phyloP scores from a whole-genome alignment of 30 jellyfish, hydroid and myxozoan species.

The Catostylus mosaicus region DNA sequence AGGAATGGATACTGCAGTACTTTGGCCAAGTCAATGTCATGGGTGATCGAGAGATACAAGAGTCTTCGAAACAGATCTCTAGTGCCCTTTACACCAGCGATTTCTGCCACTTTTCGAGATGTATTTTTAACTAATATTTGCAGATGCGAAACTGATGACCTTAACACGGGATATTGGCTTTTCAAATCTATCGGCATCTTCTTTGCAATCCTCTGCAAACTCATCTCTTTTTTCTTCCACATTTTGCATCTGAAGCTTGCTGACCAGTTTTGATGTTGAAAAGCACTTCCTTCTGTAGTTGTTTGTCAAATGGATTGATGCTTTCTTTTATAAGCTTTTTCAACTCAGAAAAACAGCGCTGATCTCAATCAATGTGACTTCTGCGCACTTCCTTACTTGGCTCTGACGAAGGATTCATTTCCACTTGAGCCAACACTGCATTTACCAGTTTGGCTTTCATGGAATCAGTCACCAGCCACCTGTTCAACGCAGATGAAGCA shows the following conservation, averaged over 20 bases:
- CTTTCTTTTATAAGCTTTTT: conserved; percentile 4
- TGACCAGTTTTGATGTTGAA: conserved; percentile 12
- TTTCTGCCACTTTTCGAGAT: conserved; percentile 10
- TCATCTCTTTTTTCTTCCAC: conserved; percentile 34
- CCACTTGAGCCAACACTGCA: conserved; percentile 1
- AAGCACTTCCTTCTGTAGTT: conserved; percentile 4
- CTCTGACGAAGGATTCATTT: not conserved
- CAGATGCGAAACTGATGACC: conserved; percentile 1
- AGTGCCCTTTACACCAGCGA: not conserved
- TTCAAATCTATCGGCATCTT: conserved; percentile 12
- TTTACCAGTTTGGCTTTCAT: conserved; percentile 44
- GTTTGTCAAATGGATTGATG: conserved; percentile 14
- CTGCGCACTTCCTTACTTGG: conserved; percentile 15
- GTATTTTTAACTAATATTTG: conserved; percentile 3
- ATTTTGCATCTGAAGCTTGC: conserved; percentile 14
- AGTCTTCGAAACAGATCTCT: not conserved
- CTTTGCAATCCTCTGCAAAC: conserved; percentile 16
- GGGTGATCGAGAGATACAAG: conserved; percentile 8
- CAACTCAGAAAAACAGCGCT: conserved; percentile 3
- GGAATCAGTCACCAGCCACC: conserved; percentile 48
- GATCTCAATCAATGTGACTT: conserved; percentile 20
- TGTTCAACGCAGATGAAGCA: conserved; percentile 46
- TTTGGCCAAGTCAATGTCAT: conserved; percentile 44
- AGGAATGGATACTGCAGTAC: conserved; percentile 23
- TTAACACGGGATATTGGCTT: not conserved